These are phyloP conservation scores for Lysandra coridon DNA, from an alignment of 2,888 invertebrate genomes.

Conservation along the genomic window DNA sequence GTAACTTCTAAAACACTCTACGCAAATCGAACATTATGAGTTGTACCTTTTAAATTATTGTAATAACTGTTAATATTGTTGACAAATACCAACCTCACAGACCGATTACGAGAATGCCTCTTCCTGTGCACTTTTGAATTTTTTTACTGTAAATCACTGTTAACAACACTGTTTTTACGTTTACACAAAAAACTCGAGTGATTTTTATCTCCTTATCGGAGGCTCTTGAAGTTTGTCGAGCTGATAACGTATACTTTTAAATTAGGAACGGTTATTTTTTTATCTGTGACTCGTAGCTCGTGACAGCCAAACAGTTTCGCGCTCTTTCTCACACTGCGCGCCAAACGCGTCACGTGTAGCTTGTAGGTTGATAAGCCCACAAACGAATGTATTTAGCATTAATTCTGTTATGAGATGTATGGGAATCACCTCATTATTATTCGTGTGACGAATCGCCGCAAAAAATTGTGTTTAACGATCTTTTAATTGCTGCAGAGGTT, in stretches of 20 bases:
- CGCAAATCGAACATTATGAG: not conserved
- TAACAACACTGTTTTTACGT: not conserved
- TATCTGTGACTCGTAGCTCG: constrained; percentile 38
- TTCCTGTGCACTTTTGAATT: not conserved
- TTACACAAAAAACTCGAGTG: constrained; percentile 9
- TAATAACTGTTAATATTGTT: not conserved
- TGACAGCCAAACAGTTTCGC: constrained; percentile 38
- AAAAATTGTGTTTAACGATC: constrained; percentile 15
- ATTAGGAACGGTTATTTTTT: constrained; percentile 36
- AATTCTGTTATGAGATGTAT: constrained; percentile 34
- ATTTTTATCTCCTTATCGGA: constrained; percentile 34
- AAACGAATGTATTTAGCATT: constrained; percentile 39
- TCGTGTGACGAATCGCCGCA: constrained; percentile 11
- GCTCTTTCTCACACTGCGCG: constrained; percentile 43
- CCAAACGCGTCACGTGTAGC: constrained; percentile 42
- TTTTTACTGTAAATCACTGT: not conserved
- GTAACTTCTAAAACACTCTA: not conserved
- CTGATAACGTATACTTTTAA: constrained; percentile 31
- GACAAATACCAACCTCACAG: not conserved
- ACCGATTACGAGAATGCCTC: not conserved
- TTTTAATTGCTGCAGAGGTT: constrained; percentile 12
- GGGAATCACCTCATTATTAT: constrained; percentile 23
- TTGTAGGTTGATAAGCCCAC: constrained; percentile 44
- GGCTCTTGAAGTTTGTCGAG: constrained; percentile 38
- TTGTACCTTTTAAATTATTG: too few relatives aligned